Percentiles rank a stretch among this genome's conserved stretches.
Conservation (phyloP, 2,888 invertebrate species). For the Ectropis crepuscularia region DNA sequence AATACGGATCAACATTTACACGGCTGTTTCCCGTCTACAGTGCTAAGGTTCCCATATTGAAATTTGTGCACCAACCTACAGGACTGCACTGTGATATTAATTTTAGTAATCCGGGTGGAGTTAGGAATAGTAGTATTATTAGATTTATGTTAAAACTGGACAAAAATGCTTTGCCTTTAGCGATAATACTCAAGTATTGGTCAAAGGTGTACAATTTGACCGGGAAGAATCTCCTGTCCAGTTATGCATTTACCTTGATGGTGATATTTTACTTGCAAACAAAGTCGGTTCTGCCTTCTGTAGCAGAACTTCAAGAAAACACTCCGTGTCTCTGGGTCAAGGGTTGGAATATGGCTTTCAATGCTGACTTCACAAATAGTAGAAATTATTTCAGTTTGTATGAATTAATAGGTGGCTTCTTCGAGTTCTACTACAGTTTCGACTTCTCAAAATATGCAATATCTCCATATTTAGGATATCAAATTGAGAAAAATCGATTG, state of each 20-base stretch:
- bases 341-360: slow-evolving; percentile 86
- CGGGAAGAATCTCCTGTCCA: slow-evolving; percentile 84
- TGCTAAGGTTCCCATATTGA: slow-evolving; percentile 91
- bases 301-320: slow-evolving; percentile 73
- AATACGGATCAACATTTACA: slow-evolving; percentile 65
- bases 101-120: slow-evolving; percentile 87
- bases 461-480: slow-evolving; percentile 84
- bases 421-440: slow-evolving; percentile 85
- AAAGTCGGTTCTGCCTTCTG: slow-evolving; percentile 82
- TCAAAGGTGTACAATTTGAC: slow-evolving; percentile 85
- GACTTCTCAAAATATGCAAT: slow-evolving; percentile 83
- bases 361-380: slow-evolving; percentile 33
- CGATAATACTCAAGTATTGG: slow-evolving; percentile 91
- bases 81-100: slow-evolving; percentile 88
- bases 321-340: slow-evolving; percentile 61
- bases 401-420: slow-evolving; percentile 86
- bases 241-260: slow-evolving; percentile 87
- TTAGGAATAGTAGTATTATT: slow-evolving; percentile 88
- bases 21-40: slow-evolving; percentile 85
- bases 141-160: slow-evolving; percentile 84
- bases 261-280: slow-evolving; percentile 90
- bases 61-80: slow-evolving; percentile 86
- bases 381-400: slow-evolving; percentile 49
- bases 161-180: slow-evolving; percentile 80
- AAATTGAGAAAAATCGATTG: slow-evolving; percentile 66